A percentile compares a stretch with the other conserved stretches of the same genome.
Conservation (phyloP, 2,797 vertebrate genomes). For the Orientallactaga sibirica region DNA sequence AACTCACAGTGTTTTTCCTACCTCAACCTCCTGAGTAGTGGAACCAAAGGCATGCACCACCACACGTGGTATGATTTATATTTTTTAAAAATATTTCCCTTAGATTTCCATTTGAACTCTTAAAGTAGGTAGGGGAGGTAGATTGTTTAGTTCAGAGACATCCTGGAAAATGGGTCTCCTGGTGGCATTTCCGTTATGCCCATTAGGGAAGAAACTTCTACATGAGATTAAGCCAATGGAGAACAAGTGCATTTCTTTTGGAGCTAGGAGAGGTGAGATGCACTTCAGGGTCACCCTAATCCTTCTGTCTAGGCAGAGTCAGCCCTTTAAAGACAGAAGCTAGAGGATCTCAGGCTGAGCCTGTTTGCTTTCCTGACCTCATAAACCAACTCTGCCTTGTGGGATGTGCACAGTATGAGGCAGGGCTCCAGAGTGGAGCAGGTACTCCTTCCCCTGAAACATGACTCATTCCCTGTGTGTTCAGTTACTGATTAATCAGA, state of each 20-base stretch:
- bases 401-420: neutral
- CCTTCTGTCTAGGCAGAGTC: neutral
- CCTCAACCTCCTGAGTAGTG: no score
- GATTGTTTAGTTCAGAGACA: neutral
- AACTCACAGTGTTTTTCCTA: no score
- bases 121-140: no score
- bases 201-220: neutral
- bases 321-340: neutral
- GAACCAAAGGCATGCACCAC: no score
- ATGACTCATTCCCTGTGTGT: neutral
- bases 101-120: neutral
- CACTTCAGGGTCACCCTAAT: neutral
- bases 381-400: neutral
- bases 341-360: neutral
- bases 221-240: neutral
- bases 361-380: neutral
- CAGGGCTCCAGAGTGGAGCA: neutral
- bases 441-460: neutral
- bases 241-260: neutral
- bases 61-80: neutral
- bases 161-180: neutral
- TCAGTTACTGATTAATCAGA: conserved; percentile 57
- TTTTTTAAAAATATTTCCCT: neutral
- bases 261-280: neutral
- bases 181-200: neutral